These are phyloP conservation scores for Drosophila truncata DNA, from an alignment of 1,140 invertebrate species.

Conservation along the genomic window DNA sequence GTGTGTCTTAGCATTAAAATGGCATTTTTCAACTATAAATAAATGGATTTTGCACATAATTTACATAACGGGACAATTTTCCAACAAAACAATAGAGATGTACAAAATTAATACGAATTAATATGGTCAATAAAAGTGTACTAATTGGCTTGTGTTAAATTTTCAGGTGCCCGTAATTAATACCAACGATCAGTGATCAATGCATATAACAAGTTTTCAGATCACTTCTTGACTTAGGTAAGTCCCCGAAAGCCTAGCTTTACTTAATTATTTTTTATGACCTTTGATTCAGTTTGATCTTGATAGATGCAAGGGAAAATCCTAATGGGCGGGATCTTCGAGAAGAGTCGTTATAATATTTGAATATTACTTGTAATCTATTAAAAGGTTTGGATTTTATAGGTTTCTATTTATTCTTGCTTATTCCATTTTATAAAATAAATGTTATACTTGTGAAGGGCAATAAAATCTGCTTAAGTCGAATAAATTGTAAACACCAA, in stretches of 20 bases:
- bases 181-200: slow-evolving; percentile 36
- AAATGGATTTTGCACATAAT: slow-evolving; percentile 49
- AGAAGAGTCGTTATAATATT: slow-evolving; percentile 3
- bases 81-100: not conserved
- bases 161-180: slow-evolving; percentile 29
- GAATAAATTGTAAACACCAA: too few relatives aligned
- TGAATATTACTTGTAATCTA: not conserved
- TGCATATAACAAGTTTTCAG: slow-evolving; percentile 41
- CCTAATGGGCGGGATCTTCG: slow-evolving; percentile 7
- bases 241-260: slow-evolving; percentile 27
- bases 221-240: slow-evolving; percentile 43
- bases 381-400: not conserved
- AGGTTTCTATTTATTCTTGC: not conserved
- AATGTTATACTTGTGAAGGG: not conserved
- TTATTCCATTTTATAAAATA: not conserved
- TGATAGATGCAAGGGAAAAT: slow-evolving; percentile 21
- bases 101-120: slow-evolving; percentile 3
- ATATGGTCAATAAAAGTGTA: slow-evolving; percentile 8
- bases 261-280: slow-evolving; percentile 9
- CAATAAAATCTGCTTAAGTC: too few relatives aligned
- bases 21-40: slow-evolving; percentile 52
- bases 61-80: slow-evolving; percentile 57
- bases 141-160: slow-evolving; percentile 30
- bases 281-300: slow-evolving; percentile 9
- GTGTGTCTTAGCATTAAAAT: slow-evolving; percentile 39